These are phyloP conservation scores for Cremastobaeus sp. DNA, from an alignment of 2,888 invertebrate genomes.

Conservation along the genomic window DNA sequence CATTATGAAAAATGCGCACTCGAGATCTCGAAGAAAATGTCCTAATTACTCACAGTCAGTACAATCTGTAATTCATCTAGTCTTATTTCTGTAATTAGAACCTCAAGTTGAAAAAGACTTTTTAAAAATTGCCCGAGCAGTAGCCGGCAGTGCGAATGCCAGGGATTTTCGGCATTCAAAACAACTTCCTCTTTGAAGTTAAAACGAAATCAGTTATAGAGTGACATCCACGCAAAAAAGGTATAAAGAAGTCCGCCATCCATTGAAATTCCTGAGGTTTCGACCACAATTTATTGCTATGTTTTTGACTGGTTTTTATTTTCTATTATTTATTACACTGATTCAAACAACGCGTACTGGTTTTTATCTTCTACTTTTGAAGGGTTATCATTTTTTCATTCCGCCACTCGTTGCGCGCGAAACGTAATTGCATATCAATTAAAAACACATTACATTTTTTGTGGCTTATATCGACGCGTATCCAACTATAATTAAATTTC, in stretches of 20 bases:
- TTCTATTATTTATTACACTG: conserved; percentile 39
- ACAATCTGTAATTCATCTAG: conserved; percentile 48
- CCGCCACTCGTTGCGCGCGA: conserved; percentile 4
- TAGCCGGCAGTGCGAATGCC: conserved; percentile 42
- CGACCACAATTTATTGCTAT: conserved; percentile 44
- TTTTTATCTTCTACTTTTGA: conserved; percentile 16
- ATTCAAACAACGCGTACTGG: conserved; percentile 23
- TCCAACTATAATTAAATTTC: too few relatives aligned
- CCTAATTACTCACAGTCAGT: conserved; percentile 34
- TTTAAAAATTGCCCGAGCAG: conserved; percentile 36
- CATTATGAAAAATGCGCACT: conserved; percentile 34
- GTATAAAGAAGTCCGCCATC: conserved; percentile 38
- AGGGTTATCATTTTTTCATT: conserved; percentile 32
- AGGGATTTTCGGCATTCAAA: conserved; percentile 47
- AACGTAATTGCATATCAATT: conserved; percentile 17
- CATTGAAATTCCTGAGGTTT: conserved; percentile 47
- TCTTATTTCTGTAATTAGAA: conserved; percentile 51
- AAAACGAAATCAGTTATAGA: conserved; percentile 47
- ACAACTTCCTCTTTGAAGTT: conserved; percentile 50
- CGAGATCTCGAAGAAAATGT: conserved; percentile 42
- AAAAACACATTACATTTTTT: conserved; percentile 18
- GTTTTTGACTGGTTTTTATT: conserved; percentile 42
- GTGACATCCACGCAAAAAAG: conserved; percentile 38
- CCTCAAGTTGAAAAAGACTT: conserved; percentile 47
- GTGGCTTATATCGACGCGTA: too few relatives aligned